These are phyloP conservation scores for Rhynchomys soricoides DNA, from an alignment of 2,113 vertebrate genomes.

Conservation along the genomic window DNA sequence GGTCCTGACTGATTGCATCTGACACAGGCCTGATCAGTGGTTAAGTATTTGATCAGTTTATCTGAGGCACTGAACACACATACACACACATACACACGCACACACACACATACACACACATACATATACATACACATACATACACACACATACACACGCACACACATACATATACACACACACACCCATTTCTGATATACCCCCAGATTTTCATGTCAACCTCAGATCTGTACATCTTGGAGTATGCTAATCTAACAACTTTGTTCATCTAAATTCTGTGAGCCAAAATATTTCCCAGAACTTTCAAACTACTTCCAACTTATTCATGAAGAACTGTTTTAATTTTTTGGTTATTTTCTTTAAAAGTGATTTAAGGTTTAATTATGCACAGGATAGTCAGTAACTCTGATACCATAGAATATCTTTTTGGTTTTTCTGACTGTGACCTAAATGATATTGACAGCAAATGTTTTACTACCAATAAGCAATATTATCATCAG, in stretches of 20 bases:
- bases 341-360: slow-evolving; percentile 8
- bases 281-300: not conserved
- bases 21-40: not conserved
- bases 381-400: not conserved
- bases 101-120: not conserved
- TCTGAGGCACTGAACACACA: not conserved
- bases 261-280: not conserved
- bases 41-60: not conserved
- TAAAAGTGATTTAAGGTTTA: slow-evolving; percentile 37
- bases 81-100: rapidly evolving
- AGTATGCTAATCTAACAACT: not conserved
- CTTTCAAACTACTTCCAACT: slow-evolving; percentile 13
- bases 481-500: not conserved
- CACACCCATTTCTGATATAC: not conserved
- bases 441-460: not conserved
- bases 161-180: not conserved
- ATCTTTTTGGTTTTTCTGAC: not conserved
- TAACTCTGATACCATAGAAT: not conserved
- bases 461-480: slow-evolving; percentile 38
- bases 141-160: rapidly evolving
- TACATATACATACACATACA: rapidly evolving
- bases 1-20: not conserved
- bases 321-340: not conserved
- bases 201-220: slow-evolving; percentile 10
- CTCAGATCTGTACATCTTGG: not conserved